Conservation (phyloP, 2,888 invertebrate genomes). For the Azorinus chamasolen region DNA sequence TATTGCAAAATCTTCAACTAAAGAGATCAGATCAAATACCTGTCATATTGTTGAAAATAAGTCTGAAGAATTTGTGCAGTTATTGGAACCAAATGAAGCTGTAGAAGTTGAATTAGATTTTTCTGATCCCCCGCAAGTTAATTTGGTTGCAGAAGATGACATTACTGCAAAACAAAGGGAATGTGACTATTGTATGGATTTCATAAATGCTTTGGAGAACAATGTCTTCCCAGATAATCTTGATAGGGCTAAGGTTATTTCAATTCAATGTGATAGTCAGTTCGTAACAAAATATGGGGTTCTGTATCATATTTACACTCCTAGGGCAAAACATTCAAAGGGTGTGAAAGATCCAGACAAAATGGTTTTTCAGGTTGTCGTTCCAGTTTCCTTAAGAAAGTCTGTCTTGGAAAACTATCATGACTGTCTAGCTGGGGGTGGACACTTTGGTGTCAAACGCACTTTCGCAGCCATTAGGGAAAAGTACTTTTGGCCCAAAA, state of each 20-base stretch:
- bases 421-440: conserved; percentile 26
- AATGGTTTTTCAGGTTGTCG: conserved; percentile 24
- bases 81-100: too few species aligned
- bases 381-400: conserved; percentile 21
- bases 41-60: too few species aligned
- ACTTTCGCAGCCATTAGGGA: conserved; percentile 19
- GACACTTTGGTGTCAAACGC: conserved; percentile 30
- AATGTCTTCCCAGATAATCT: conserved; percentile 21
- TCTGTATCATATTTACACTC: conserved; percentile 21
- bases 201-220: conserved; percentile 1
- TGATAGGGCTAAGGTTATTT: background rate
- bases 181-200: conserved; percentile 18
- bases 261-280: conserved; percentile 18
- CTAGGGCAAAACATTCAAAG: conserved; percentile 15
- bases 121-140: background rate
- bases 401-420: conserved; percentile 15
- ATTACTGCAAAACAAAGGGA: conserved; percentile 10
- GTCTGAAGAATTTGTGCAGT: too few species aligned
- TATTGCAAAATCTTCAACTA: too few species aligned
- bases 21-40: too few species aligned
- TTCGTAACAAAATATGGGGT: conserved; percentile 27
- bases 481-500: conserved; percentile 52
- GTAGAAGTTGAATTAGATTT: background rate
- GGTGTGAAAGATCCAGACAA: conserved; percentile 25
- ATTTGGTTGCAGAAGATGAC: background rate